Evolutionary conservation across 2,888 invertebrate genomes (phyloP).

Genomic region (Hyalella azteca): DNA sequence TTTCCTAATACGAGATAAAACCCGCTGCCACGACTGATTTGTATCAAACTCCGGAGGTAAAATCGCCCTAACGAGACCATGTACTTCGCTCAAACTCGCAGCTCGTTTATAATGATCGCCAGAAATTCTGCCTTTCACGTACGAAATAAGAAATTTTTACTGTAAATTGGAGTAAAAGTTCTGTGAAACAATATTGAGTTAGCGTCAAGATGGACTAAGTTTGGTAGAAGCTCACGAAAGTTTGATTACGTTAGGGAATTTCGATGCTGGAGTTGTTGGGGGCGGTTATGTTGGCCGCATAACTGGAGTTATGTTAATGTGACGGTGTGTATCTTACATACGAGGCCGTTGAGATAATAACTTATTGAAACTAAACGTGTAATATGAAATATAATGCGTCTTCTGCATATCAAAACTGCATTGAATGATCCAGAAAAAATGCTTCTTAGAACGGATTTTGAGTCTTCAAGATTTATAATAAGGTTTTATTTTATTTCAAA

Average conservation of each 20-base stretch:
- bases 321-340: background rate
- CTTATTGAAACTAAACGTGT: too few relatives aligned
- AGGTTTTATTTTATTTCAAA: too few relatives aligned
- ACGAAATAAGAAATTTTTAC: constrained; percentile 8
- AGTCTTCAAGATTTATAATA: too few relatives aligned
- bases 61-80: background rate
- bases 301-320: background rate
- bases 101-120: background rate
- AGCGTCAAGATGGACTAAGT: constrained; percentile 30
- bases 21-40: too few relatives aligned
- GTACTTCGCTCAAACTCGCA: background rate
- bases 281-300: too few relatives aligned
- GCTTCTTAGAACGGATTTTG: too few relatives aligned
- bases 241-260: constrained; percentile 29
- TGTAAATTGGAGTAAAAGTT: constrained; percentile 12
- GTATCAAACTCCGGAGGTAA: too few relatives aligned
- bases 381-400: too few relatives aligned
- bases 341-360: too few relatives aligned
- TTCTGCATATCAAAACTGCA: too few relatives aligned
- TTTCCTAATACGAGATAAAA: too few relatives aligned
- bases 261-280: constrained; percentile 5
- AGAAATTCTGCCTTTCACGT: constrained; percentile 1
- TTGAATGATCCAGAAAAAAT: too few relatives aligned
- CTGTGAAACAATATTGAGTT: constrained; percentile 31
- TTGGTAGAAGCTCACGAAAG: constrained; percentile 12